Evolutionary conservation across 2,797 vertebrate species (phyloP).

Genomic region (Epinephelus malabaricus): DNA sequence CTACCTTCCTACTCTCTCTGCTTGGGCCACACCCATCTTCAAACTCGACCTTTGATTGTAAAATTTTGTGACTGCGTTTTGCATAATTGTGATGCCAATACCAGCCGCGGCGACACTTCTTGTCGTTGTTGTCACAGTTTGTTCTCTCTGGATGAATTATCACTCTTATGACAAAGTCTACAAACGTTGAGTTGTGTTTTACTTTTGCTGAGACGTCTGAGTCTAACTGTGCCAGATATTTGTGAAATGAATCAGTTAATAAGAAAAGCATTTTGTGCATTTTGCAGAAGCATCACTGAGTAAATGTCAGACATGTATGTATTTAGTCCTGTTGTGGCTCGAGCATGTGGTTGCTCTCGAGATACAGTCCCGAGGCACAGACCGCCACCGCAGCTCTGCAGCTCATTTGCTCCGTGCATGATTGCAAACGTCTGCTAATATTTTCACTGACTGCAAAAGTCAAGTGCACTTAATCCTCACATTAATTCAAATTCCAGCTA

Average conservation of each 20-base stretch:
- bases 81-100: no score
- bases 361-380: not conserved
- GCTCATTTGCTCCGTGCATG: conserved; percentile 13
- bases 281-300: not conserved
- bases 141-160: no score
- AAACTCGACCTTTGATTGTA: no score
- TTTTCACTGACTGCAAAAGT: conserved; percentile 38
- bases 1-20: no score
- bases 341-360: not conserved
- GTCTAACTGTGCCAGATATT: not conserved
- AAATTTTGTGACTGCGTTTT: no score
- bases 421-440: conserved; percentile 43
- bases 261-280: no score
- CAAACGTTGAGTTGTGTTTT: no score
- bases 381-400: conserved; percentile 2
- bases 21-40: no score
- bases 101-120: no score
- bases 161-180: no score
- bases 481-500: conserved; percentile 48
- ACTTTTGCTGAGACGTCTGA: no score
- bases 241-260: not conserved
- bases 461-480: conserved; percentile 35
- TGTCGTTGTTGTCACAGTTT: no score
- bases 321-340: not conserved
- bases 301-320: not conserved